A percentile compares a stretch with the other conserved stretches of the same genome.
Conservation (phyloP, 1,140 invertebrate genomes). For the Drosophila hydei region DNA sequence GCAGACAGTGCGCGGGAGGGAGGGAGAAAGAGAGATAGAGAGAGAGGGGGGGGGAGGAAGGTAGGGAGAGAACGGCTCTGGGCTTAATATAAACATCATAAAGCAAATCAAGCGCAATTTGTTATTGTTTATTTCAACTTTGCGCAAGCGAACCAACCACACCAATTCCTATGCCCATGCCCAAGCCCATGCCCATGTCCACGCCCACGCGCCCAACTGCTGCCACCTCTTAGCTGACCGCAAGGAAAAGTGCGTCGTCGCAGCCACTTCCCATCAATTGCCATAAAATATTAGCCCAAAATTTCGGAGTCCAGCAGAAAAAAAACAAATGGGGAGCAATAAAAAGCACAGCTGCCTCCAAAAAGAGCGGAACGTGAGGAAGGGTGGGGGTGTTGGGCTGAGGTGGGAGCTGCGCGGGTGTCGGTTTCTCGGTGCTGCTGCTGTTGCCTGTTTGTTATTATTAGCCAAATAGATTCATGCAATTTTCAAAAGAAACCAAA, state of each 20-base stretch:
- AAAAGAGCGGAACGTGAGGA: background rate
- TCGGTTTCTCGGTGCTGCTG: background rate
- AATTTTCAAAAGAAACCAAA: slow-evolving; percentile 74
- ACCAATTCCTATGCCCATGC: slow-evolving; percentile 1
- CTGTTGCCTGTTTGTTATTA: slow-evolving; percentile 67
- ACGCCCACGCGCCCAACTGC: background rate
- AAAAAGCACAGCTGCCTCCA: slow-evolving; percentile 55
- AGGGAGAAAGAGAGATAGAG: too few species aligned
- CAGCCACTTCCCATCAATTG: slow-evolving; percentile 69
- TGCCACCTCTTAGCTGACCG: slow-evolving; percentile 23
- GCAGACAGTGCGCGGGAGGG: slow-evolving; percentile 4
- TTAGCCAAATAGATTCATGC: slow-evolving; percentile 64
- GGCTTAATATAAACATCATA: slow-evolving; percentile 71
- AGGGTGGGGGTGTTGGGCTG: background rate
- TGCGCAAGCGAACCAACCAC: slow-evolving; percentile 57
- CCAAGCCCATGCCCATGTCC: background rate
- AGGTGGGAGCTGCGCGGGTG: background rate
- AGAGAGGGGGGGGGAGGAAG: too few species aligned
- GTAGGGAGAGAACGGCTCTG: slow-evolving; percentile 7
- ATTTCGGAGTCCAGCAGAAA: slow-evolving; percentile 46
- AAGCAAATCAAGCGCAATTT: slow-evolving; percentile 80
- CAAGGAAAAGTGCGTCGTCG: slow-evolving; percentile 47
- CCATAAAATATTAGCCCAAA: slow-evolving; percentile 67
- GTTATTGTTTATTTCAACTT: slow-evolving; percentile 81
- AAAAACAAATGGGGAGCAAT: slow-evolving; percentile 36